Percentiles rank a stretch among this genome's conserved stretches.
These are phyloP conservation scores for Ooceraea biroi DNA, from an alignment of 1,140 invertebrate species.

Conservation along the genomic window DNA sequence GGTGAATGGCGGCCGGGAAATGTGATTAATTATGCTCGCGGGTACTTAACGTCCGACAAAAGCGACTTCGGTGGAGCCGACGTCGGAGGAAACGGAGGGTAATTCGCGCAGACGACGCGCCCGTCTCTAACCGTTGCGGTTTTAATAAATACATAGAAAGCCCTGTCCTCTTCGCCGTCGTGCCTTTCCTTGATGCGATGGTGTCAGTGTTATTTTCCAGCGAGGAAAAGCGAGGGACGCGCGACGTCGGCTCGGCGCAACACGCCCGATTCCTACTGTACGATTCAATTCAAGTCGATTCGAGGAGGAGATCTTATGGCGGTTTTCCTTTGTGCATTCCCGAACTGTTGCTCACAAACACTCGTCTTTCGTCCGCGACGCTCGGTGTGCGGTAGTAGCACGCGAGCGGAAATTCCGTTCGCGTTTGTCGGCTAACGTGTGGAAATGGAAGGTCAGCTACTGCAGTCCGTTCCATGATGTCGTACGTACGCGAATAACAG, in stretches of 20 bases:
- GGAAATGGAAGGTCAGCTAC: constrained; percentile 38
- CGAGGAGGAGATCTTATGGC: background rate
- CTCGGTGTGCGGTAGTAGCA: constrained; percentile 20
- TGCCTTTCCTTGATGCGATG: background rate
- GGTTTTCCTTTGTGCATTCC: constrained; percentile 24
- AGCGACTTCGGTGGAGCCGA: constrained; percentile 7
- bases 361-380: constrained; percentile 27
- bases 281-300: constrained; percentile 19
- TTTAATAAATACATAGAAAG: constrained; percentile 25
- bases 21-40: constrained; percentile 60
- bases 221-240: background rate
- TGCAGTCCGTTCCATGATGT: constrained; percentile 8
- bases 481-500: constrained; percentile 41
- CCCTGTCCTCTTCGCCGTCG: background rate
- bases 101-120: constrained; percentile 35
- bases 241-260: background rate
- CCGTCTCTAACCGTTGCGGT: background rate
- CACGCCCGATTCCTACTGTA: background rate
- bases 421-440: constrained; percentile 12
- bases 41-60: constrained; percentile 55
- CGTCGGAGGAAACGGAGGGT: constrained; percentile 36
- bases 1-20: constrained; percentile 19
- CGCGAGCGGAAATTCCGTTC: background rate
- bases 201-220: background rate
- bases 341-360: constrained; percentile 23